Base-by-base conservation (phyloP, 2,888 invertebrate species). In the Aquatica leii region DNA sequence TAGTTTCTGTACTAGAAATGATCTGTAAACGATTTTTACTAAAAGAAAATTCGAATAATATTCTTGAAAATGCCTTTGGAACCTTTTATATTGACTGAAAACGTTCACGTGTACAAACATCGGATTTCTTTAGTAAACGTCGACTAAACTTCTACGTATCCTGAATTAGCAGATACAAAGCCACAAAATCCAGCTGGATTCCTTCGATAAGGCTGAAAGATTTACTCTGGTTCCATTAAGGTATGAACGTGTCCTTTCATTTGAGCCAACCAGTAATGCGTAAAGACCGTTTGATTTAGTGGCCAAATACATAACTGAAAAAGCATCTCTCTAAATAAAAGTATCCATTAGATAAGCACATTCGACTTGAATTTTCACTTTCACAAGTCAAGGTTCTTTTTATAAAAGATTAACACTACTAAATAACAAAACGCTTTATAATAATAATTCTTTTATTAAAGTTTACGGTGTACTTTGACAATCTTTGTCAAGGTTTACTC, bases 151-250 rank as follows among this genome's bases (percentile, higher is more conserved):
- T 70, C 68, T 70, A 70, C 74, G 73, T 72, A 75, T 73, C 74
- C 72, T 73, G 78, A 79, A 79, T 80, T 79, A 80, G 78, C 77
- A 74, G 74, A 76, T 79, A 79, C 78, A 79, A 78, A 78, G 77
- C 79, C 77, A 72, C 75, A 74, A 74, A 77, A 77, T 77, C 77
- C 75, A 74, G 74, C 75, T 76, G 77, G 76, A 76, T 76, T 77
- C 77, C 71, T 75, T 75, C 76, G 78, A 79, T 78, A 79, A 78
- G 74, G 77, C 75, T 76, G 76, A 77, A 78, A 78, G 78, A 79
- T 79, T 80, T 77, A 74, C 75, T 75, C 74, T 72, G 73, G 71
- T 76, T 77, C 76, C 77, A 75, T 75, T 76, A 74, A 73, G 73
- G 76, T 73, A 75, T 70, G 72, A 74, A 75, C 74, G 76, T 76